These are phyloP conservation scores for Trichonephila clavata DNA, from an alignment of 1,140 invertebrate genomes.

Conservation along the genomic window DNA sequence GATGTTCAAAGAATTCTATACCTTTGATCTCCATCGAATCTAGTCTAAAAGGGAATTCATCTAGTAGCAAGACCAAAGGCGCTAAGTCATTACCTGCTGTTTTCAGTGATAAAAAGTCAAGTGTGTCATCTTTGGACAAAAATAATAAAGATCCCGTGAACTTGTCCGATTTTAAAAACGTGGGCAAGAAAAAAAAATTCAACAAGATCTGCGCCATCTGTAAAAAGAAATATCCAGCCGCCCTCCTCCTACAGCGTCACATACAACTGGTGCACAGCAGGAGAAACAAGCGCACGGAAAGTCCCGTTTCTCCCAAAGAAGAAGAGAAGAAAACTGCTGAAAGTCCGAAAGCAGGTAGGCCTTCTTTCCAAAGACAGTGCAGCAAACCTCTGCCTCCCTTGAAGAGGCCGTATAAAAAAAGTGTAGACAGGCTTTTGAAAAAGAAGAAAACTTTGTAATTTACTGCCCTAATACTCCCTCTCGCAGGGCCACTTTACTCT, in stretches of 20 bases:
- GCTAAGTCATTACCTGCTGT: neutral
- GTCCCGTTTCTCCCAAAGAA: neutral
- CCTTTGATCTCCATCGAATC: neutral
- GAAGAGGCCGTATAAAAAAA: constrained; percentile 39
- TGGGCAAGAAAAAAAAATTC: neutral
- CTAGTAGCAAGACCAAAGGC: neutral
- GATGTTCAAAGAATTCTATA: neutral
- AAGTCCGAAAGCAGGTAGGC: neutral
- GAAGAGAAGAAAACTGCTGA: neutral
- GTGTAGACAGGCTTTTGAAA: neutral
- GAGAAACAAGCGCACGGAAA: neutral
- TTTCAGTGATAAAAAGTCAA: too few relatives aligned
- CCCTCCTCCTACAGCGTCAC: constrained; percentile 29
- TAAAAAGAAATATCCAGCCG: constrained; percentile 46
- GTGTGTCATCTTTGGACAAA: too few relatives aligned
- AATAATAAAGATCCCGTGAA: too few relatives aligned
- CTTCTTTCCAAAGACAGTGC: constrained; percentile 43
- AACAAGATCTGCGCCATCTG: constrained; percentile 44
- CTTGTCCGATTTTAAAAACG: neutral
- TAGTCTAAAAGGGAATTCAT: neutral
- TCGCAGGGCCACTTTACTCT: too few relatives aligned
- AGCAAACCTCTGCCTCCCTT: constrained; percentile 30
- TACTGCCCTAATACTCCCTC: neutral
- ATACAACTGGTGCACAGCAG: constrained; percentile 25
- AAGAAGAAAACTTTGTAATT: neutral